Percentiles rank a stretch among this genome's conserved stretches.
Conservation (phyloP, 2,113 vertebrate genomes). For the Perognathus longimembris region DNA sequence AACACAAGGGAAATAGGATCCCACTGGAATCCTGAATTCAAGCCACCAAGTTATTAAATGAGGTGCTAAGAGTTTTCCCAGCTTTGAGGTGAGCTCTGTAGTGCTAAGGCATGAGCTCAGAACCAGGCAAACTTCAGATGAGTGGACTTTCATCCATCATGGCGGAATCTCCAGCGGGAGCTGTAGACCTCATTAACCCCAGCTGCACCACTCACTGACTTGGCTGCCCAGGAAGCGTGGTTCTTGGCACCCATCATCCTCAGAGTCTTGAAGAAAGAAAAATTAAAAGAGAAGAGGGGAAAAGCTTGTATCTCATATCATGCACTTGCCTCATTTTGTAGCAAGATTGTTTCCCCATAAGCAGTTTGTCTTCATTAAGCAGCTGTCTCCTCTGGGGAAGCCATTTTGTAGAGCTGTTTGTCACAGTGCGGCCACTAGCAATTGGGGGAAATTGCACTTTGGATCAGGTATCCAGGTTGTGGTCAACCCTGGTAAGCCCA, state of each 20-base stretch:
- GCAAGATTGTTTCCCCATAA: constrained; percentile 74
- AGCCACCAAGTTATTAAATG: not conserved
- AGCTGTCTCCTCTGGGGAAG: constrained; percentile 73
- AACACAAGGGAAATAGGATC: not conserved
- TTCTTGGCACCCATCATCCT: constrained; percentile 6
- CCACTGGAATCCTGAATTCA: not conserved
- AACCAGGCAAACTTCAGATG: not conserved
- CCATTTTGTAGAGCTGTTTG: constrained; percentile 80
- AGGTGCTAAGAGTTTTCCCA: not conserved
- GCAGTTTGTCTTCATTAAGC: constrained; percentile 82
- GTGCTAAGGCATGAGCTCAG: not conserved
- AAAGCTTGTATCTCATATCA: constrained; percentile 58
- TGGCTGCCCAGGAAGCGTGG: not conserved
- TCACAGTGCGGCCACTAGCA: constrained; percentile 70
- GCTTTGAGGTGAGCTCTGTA: not conserved
- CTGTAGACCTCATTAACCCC: not conserved
- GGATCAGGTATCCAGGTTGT: constrained; percentile 77
- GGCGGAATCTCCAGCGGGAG: not conserved
- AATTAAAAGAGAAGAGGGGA: constrained; percentile 58
- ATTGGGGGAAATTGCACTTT: constrained; percentile 67
- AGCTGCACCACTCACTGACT: not conserved
- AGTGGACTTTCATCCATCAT: not conserved
- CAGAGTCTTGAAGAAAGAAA: constrained; percentile 33
- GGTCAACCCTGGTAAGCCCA: constrained; percentile 77
- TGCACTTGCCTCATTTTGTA: constrained; percentile 69